Evolutionary conservation across 1,140 invertebrate genomes (phyloP), one percentile per base, ranked within the genome.

Genomic region (Philaenus spumarius): DNA sequence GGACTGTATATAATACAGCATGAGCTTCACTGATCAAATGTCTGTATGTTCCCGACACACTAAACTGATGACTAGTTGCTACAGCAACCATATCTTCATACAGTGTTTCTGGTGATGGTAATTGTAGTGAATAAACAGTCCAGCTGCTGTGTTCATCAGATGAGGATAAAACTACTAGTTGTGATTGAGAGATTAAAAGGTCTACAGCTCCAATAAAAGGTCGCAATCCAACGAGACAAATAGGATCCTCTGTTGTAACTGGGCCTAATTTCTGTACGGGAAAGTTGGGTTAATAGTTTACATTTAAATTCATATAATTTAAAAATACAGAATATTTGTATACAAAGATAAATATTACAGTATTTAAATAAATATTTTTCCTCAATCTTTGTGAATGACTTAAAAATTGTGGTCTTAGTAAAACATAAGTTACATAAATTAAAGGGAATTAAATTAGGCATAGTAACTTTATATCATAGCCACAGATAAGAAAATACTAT

Each of bases 141-240:
- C 85, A 86, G 57, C 64, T 55, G 61, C 30, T 39, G 17, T 53
- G 50, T 30, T 73, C 76, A 39, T 86, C 82, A 1, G 77, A 75
- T 64, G 78, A 80, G 2, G 82, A 80, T 1, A 90, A 70, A 2
- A 90, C 72, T 14, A 87, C 74, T 2, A 90, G 71, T 66, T 80
- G 79, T 55, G 77, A 78, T 24, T 79, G 77, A 3, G 82, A 78
- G 0, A 82, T 73, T 12, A 85, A 71, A 1, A 89, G 68, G 62
- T 79, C 76, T 58, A 86, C 80, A 6, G 88, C 82, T 7, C 84
- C 84, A 50, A 89, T 70, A 64, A 90, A 90, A 0, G 86, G 84
- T 53, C 84, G 74, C 22, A 89, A 65, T 2, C 87, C 86, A 45
- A 89, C 80, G 7, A 90, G 69, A 51, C 85, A 87, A 30, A 89